Evolutionary conservation across 2,888 invertebrate species (phyloP), one percentile per base, ranked within the genome.

Genomic region (Yponomeuta evonymella): DNA sequence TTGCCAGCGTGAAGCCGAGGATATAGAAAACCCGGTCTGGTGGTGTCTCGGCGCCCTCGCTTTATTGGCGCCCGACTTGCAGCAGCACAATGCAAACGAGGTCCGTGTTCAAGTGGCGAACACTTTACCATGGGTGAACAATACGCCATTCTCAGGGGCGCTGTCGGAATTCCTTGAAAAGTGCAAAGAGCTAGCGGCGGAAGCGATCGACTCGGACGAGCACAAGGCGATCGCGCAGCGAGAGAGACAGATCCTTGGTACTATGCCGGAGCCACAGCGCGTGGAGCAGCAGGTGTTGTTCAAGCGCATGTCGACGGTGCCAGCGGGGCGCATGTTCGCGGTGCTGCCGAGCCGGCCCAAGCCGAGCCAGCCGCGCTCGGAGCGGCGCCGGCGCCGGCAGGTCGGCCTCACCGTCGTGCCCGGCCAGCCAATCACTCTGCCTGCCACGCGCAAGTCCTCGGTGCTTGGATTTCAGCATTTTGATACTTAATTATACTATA

Each of bases 1-100:
- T 48, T 91, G 91, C 73, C 92, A 92, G 74, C 80, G 83, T 69
- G 88, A 91, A 74, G 89, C 91, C 70, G 83, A 86, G 70, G 87
- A 88, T 72, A 73, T 90, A 43, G 80, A 82, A 33, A 90, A 79
- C 72, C 77, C 81, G 1, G 84, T 86, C 0, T 92, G 92, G 92
- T 92, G 91, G 91, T 74, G 91, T 15, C 90, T 91, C 74, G 90
- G 88, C 0, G 85, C 84, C 62, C 90, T 92, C 70, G 87, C 86
- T 2, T 73, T 91, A 5, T 88, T 92, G 86, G 90, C 89, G 71
- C 89, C 90, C 1, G 92, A 92, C 70, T 90, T 92, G 90, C 90
- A 90, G 74, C 92, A 92, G 77, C 87, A 87, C 4, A 92, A 92
- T 71, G 81, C 87, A 0, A 91, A 91, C 71, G 92, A 92, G 73